phyloP scores from a whole-genome alignment of 2,888 invertebrate species.

The Philhelius pedissequus region DNA sequence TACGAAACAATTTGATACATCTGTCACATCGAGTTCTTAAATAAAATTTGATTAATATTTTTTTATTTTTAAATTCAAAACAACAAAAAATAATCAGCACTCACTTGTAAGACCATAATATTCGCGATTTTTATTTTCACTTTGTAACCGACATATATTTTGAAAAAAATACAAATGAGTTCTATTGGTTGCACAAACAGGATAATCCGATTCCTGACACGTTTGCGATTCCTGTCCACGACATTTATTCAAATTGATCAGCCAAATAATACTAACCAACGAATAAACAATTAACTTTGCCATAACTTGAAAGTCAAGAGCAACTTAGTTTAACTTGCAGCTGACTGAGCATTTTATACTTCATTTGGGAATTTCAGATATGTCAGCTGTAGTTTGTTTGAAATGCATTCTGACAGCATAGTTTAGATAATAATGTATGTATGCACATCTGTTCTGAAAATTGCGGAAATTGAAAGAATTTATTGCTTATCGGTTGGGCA shows the following conservation, averaged over 20 bases:
- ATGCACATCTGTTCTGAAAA: not conserved
- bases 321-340: conserved; percentile 14
- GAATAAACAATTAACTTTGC: conserved; percentile 3
- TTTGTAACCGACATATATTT: conserved; percentile 25
- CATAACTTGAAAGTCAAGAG: conserved; percentile 13
- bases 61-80: not conserved
- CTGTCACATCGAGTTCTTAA: conserved; percentile 20
- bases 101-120: conserved; percentile 1
- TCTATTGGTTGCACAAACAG: conserved; percentile 53
- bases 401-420: not conserved
- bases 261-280: not conserved
- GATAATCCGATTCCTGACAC: conserved; percentile 22
- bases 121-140: conserved; percentile 22
- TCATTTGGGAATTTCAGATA: not conserved
- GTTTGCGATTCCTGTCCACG: not conserved
- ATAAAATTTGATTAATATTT: not conserved
- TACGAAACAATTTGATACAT: conserved; percentile 41
- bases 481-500: conserved; percentile 1
- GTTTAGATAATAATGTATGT: not conserved
- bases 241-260: not conserved
- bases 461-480: conserved; percentile 19
- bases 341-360: conserved; percentile 53
- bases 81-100: not conserved
- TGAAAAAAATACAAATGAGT: conserved; percentile 48
- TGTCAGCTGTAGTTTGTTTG: not conserved